phyloP scores from a whole-genome alignment of 2,113 vertebrate genomes.

The Cichladusa arquata region DNA sequence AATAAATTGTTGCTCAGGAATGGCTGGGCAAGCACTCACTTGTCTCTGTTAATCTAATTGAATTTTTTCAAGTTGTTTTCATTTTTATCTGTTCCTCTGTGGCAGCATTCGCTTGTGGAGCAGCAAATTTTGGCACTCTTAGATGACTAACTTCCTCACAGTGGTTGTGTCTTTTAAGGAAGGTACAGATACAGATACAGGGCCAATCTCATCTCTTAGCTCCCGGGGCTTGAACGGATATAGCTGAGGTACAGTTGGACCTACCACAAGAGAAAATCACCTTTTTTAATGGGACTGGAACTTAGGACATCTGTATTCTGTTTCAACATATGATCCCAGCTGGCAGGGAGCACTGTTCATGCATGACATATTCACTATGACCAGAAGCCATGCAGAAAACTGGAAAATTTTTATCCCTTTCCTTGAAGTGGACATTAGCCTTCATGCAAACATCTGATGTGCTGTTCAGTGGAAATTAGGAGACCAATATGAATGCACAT shows the following conservation, averaged over 20 bases:
- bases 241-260: not conserved
- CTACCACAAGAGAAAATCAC: not conserved
- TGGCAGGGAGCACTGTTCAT: not conserved
- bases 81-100: constrained; percentile 39
- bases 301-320: not conserved
- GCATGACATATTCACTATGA: not conserved
- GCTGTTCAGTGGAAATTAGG: not conserved
- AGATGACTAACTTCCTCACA: not conserved
- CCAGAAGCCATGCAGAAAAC: not conserved
- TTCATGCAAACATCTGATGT: not conserved
- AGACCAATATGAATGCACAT: not conserved
- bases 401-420: not conserved
- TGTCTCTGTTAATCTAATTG: constrained; percentile 70
- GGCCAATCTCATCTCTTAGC: not conserved
- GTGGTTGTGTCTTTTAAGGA: not conserved
- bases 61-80: constrained; percentile 59
- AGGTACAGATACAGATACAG: not conserved
- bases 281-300: not conserved
- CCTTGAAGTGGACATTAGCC: not conserved
- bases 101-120: not conserved
- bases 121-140: constrained; percentile 6
- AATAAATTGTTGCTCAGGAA: constrained; percentile 72
- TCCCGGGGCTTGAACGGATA: not conserved
- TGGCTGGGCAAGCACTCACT: constrained; percentile 61
- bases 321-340: not conserved